phyloP scores from a whole-genome alignment of 2,113 vertebrate species.

The Upupa epops region DNA sequence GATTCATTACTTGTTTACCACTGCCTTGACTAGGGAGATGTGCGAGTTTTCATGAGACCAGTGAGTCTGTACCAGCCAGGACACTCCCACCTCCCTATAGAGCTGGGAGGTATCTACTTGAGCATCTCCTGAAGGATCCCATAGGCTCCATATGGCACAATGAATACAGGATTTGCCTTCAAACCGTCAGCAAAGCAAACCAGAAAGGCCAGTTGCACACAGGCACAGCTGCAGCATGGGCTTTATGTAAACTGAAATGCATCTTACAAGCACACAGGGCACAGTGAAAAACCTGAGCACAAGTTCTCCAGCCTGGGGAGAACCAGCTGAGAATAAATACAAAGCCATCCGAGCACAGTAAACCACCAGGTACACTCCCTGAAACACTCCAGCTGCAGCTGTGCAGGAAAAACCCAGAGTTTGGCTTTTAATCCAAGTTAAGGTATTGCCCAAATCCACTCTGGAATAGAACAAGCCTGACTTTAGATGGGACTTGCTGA shows the following conservation, averaged over 20 bases:
- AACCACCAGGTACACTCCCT: not conserved
- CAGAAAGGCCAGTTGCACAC: accelerated
- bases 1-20: constrained; percentile 17
- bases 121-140: not conserved
- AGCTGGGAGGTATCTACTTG: not conserved
- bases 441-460: not conserved
- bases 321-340: not conserved
- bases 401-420: not conserved
- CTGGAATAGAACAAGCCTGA: not conserved
- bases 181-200: accelerated
- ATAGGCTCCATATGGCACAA: not conserved
- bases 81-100: not conserved
- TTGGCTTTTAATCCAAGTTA: not conserved
- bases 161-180: not conserved
- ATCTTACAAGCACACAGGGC: not conserved
- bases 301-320: not conserved
- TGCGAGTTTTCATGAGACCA: accelerated
- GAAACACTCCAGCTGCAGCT: not conserved
- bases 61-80: not conserved
- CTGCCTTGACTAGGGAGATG: not conserved
- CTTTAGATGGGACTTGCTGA: not conserved
- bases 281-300: not conserved
- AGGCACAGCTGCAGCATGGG: accelerated
- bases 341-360: not conserved
- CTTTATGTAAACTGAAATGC: not conserved